These are phyloP conservation scores for Drosophila koepferae DNA, from an alignment of 2,888 invertebrate genomes.

Conservation along the genomic window DNA sequence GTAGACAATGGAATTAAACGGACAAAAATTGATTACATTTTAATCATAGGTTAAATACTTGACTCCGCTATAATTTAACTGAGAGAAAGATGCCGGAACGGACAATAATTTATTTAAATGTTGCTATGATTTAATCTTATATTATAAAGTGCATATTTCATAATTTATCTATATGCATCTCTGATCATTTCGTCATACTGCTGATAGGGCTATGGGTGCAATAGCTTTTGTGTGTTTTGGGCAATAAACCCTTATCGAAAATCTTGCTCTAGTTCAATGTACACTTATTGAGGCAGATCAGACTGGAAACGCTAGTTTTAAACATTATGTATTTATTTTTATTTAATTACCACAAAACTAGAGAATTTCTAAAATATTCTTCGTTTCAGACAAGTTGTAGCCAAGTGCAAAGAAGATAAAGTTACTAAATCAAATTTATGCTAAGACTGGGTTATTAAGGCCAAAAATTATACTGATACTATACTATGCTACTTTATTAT, in stretches of 20 bases:
- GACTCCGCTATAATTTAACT: not conserved
- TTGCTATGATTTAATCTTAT: not conserved
- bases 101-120: not conserved
- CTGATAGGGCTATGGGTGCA: constrained; percentile 15
- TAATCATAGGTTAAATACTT: not conserved
- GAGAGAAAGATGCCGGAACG: not conserved
- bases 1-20: not conserved
- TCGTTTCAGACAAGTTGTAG: not conserved
- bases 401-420: not conserved
- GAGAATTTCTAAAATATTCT: not conserved
- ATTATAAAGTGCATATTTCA: not conserved
- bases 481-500: not conserved
- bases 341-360: not conserved
- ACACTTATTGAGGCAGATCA: not conserved
- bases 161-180: not conserved
- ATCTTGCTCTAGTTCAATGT: constrained; percentile 11
- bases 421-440: not conserved
- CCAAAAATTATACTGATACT: not conserved
- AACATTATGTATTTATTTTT: not conserved
- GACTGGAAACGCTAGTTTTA: not conserved
- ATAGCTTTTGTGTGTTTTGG: constrained; percentile 7
- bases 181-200: constrained; percentile 5
- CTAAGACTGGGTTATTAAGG: constrained; percentile 3
- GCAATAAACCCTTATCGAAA: constrained; percentile 19
- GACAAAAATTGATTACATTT: not conserved